Evolutionary conservation across 1,140 invertebrate genomes (phyloP), one percentile per base, ranked within the genome.

Genomic region (Caenorhabditis inopinata): DNA sequence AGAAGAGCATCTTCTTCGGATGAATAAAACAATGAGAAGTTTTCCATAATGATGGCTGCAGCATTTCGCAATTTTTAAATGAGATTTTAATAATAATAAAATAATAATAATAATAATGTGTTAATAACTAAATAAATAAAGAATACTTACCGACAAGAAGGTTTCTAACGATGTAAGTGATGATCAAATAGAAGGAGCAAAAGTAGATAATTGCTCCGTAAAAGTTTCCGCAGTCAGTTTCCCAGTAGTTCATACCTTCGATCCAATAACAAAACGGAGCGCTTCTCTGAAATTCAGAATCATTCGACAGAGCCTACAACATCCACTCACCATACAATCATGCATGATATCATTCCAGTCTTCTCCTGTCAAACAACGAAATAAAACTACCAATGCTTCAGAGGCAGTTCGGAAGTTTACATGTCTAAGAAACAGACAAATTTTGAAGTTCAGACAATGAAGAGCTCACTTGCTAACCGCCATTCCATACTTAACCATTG

Each of bases 281-380:
- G 81, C 83, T 86, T 53, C 90, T 82, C 89, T 89, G 79, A 68
- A 85, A 35, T 32, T 62, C 0, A 82, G 21, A 18, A 5, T 27
- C 14, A 48, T n/a, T n/a, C n/a, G n/a, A n/a, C n/a, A n/a, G n/a
- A n/a, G n/a, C n/a, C n/a, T n/a, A n/a, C n/a, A n/a, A n/a, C n/a
- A n/a, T 7, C 5, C 27, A 49, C 76, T 81, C 48, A 78, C 75
- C 83, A 98, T 98, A 89, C 96, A 98, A 89, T 99, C 96, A 90
- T 99, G 97, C 96, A 99, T 98, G 74, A 99, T 98, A 91, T 98
- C 98, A 90, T 99, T 99, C 97, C 97, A 99, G 90, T 99, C 97
- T 91, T 99, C 97, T 32, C 97, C 97, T 0, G 97, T 99, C 0
- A 99, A 96, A 85, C 98, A 99, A 79, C 97, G 93, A 90, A 99